phyloP scores from a whole-genome alignment of 2,797 vertebrate genomes.

The Centropyge bicolor region DNA sequence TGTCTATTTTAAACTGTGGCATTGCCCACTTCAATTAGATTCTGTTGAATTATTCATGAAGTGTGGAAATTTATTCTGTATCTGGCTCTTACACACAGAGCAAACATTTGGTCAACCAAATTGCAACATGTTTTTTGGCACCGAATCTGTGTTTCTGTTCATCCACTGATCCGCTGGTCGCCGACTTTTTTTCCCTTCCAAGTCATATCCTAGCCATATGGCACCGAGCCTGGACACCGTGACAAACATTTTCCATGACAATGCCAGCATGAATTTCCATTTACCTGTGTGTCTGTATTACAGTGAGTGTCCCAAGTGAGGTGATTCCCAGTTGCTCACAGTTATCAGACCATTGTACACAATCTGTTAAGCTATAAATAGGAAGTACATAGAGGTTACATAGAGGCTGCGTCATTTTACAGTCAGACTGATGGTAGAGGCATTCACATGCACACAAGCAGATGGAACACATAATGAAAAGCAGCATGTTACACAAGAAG shows the following conservation, averaged over 20 bases:
- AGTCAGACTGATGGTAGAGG: conserved; percentile 24
- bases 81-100: conserved; percentile 67
- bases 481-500: conserved; percentile 3
- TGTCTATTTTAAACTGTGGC: conserved; percentile 58
- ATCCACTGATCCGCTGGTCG: conserved; percentile 66
- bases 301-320: conserved; percentile 37
- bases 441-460: conserved; percentile 28
- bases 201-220: conserved; percentile 80
- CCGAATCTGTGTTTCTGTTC: conserved; percentile 55
- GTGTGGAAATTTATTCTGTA: conserved; percentile 58
- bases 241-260: conserved; percentile 81
- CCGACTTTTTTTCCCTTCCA: conserved; percentile 51
- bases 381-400: conserved; percentile 11
- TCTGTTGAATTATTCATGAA: conserved; percentile 71
- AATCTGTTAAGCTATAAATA: conserved; percentile 65
- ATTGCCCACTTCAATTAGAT: conserved; percentile 65
- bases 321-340: conserved; percentile 55
- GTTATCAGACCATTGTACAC: conserved; percentile 53
- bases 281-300: conserved; percentile 61
- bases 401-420: conserved; percentile 35
- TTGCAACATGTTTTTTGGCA: conserved; percentile 77
- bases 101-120: conserved; percentile 81
- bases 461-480: conserved; percentile 34
- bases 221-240: conserved; percentile 71
- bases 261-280: conserved; percentile 76